These are phyloP conservation scores for Tipula vernalis DNA, from an alignment of 2,888 invertebrate genomes.

Conservation along the genomic window DNA sequence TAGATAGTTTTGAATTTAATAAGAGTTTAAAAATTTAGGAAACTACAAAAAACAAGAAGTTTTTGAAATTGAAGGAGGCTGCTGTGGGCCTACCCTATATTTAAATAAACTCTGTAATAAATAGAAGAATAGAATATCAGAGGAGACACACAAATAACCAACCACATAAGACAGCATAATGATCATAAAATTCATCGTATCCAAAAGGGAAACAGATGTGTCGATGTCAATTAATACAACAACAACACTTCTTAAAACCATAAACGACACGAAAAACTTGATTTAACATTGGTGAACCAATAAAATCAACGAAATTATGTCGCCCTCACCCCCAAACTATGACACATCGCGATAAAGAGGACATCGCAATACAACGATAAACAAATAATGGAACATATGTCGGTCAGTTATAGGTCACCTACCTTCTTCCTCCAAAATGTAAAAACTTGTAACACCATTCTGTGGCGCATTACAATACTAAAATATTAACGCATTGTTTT, in stretches of 20 bases:
- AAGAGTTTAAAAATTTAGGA: too few species aligned
- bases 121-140: too few species aligned
- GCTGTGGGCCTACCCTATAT: too few species aligned
- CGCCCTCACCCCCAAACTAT: neutral
- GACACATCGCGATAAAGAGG: neutral
- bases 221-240: neutral
- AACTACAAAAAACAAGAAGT: too few species aligned
- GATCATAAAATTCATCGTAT: neutral
- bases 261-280: neutral
- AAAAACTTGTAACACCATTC: neutral
- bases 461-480: neutral
- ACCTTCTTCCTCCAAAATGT: neutral
- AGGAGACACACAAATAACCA: too few species aligned
- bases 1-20: too few species aligned
- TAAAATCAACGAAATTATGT: neutral
- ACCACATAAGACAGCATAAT: too few species aligned
- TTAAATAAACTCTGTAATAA: too few species aligned
- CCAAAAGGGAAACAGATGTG: neutral
- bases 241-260: neutral
- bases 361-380: neutral
- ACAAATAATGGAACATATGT: neutral
- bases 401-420: neutral
- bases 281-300: neutral
- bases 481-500: neutral
- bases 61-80: too few species aligned